Evolutionary conservation across 2,888 invertebrate genomes (phyloP).

Genomic region (Cheilosia vulpina): DNA sequence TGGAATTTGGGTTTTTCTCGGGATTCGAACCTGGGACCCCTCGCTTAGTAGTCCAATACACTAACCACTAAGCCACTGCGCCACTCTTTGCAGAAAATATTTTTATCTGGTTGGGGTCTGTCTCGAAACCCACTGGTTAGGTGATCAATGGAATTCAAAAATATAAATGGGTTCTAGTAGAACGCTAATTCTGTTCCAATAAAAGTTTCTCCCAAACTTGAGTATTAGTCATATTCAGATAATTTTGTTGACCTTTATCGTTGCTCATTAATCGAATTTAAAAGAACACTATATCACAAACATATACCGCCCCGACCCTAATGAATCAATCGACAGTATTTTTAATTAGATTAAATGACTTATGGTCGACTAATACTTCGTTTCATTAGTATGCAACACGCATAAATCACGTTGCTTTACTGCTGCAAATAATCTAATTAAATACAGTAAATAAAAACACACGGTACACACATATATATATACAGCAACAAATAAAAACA

Average conservation of each 20-base stretch:
- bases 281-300: not conserved
- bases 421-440: slow-evolving; percentile 64
- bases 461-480: not conserved
- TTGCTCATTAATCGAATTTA: slow-evolving; percentile 8
- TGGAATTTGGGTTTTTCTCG: too few species aligned
- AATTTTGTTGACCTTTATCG: not conserved
- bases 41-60: too few species aligned
- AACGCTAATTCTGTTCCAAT: too few species aligned
- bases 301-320: slow-evolving; percentile 5
- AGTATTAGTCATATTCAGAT: not conserved
- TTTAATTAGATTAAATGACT: slow-evolving; percentile 66
- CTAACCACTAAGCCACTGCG: too few species aligned
- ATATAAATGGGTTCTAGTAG: too few species aligned
- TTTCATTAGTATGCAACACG: slow-evolving; percentile 49
- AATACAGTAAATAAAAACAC: slow-evolving; percentile 18
- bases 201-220: too few species aligned
- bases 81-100: too few species aligned
- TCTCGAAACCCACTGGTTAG: too few species aligned
- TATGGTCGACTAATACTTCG: slow-evolving; percentile 19
- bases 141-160: too few species aligned
- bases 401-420: slow-evolving; percentile 68
- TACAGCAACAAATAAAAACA: slow-evolving; percentile 14
- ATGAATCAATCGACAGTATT: slow-evolving; percentile 19
- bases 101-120: too few species aligned
- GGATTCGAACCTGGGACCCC: too few species aligned